These are phyloP conservation scores for Drosophila mojavensis DNA, from an alignment of 1,140 invertebrate genomes.

Conservation along the genomic window DNA sequence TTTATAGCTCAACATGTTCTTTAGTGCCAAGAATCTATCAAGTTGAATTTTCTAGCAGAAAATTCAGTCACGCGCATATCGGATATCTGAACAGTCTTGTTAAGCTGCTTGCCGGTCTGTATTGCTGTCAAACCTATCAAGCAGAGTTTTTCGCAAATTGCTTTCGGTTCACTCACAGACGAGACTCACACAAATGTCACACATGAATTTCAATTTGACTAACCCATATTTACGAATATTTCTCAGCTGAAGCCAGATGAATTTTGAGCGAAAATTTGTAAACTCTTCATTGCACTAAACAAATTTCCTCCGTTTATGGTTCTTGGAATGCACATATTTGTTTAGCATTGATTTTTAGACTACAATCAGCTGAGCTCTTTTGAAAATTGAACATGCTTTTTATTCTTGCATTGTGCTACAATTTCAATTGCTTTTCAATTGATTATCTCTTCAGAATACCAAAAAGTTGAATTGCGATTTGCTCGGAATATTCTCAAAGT, in stretches of 20 bases:
- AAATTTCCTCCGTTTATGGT: neutral
- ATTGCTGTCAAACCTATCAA: constrained; percentile 48
- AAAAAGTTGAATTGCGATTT: no score
- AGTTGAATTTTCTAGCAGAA: neutral
- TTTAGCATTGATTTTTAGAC: constrained; percentile 60
- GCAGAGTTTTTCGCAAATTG: constrained; percentile 67
- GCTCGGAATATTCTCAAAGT: no score
- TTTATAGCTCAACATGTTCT: no score
- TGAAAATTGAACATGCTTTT: constrained; percentile 19
- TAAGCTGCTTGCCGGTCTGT: constrained; percentile 26
- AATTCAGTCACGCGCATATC: neutral
- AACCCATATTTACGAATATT: constrained; percentile 58
- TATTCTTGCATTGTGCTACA: constrained; percentile 52
- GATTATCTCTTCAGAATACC: no score
- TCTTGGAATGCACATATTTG: no score
- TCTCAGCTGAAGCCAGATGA: neutral
- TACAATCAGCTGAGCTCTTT: constrained; percentile 38
- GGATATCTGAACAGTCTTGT: constrained; percentile 33
- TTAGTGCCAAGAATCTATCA: neutral
- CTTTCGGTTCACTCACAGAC: constrained; percentile 51
- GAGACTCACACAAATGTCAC: constrained; percentile 43
- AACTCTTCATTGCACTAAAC: neutral
- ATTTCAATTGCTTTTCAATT: constrained; percentile 65
- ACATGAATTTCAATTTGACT: constrained; percentile 70
- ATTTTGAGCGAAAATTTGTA: neutral